Base-by-base conservation (phyloP, 2,797 vertebrate species). In the Mus spretus region DNA sequence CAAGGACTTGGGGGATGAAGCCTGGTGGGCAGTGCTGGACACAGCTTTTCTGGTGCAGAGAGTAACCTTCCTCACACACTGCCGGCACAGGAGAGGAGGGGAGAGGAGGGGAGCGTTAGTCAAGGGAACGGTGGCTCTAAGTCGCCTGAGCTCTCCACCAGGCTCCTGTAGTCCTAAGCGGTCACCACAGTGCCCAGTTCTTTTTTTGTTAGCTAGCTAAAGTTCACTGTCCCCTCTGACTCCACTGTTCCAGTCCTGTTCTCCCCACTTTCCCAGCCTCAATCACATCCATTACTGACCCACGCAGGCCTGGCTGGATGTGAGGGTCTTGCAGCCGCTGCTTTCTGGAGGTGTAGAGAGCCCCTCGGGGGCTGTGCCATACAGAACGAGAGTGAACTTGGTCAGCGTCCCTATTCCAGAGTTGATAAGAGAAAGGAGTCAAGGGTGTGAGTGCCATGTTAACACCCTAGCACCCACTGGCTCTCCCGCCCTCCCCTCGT, bases 41-140 rank as follows among this genome's bases (percentile, higher is more conserved):
- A 47, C 99, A 99, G 98, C 97, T 98, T 98, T 99, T 99, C 98
- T 99, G 98, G 97, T 99, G 99, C 98, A 99, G 98, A 98, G 99
- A 99, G 98, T 99, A 99, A 28, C 99, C 99, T 7, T 99, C 98
- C 93, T 99, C 99, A 0, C 99, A 99, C 97, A 99, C 99, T 99
- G 99, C 0, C 10, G 2, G 96, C 61, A 7, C 63, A 85, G 85
- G 59, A 86, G 93, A 94, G 61, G 95, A 1, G 22, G 31, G 47
- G 53, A 53, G 53, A 94, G 61, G 95, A 55, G 53, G 12, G 72
- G 10, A 8, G 28, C 0, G 0, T 89, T 37, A 44, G 87, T 28
- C 0, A 15, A 1, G 11, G 1, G 1, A 22, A 0, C 0, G 0
- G 0, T 0, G 26, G 75, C 84, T 14, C 1, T 1, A 1, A 37